phyloP scores from a whole-genome alignment of 2,113 vertebrate species.

The Dryoscopus gambensis region DNA sequence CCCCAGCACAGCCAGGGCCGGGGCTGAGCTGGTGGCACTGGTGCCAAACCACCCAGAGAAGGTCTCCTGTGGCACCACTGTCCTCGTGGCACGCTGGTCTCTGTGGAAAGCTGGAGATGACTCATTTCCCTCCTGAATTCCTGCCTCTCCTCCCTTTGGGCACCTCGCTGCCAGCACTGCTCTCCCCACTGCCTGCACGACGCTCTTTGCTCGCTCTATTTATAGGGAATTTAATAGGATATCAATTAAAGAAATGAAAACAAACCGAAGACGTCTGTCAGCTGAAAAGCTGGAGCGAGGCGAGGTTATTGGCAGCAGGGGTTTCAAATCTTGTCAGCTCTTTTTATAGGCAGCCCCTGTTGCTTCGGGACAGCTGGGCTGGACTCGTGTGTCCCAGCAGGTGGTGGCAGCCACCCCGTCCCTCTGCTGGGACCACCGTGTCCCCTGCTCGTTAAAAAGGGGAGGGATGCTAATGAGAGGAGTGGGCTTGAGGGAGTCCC shows the following conservation, averaged over 20 bases:
- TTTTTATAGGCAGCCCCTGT: neutral
- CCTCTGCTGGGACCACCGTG: neutral
- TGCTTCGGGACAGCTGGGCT: neutral
- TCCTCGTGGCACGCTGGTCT: neutral
- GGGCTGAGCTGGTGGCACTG: neutral
- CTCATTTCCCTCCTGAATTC: neutral
- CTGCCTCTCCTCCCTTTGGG: neutral
- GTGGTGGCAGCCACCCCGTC: neutral
- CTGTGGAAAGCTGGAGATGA: neutral
- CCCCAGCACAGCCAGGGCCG: neutral
- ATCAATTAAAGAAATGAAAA: conserved; percentile 33
- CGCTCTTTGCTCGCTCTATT: neutral
- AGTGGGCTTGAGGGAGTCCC: neutral
- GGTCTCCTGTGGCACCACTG: neutral
- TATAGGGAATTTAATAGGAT: conserved; percentile 5
- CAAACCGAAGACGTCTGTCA: neutral
- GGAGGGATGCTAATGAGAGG: neutral
- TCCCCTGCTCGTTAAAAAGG: neutral
- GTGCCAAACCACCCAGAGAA: neutral
- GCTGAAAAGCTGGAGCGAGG: neutral
- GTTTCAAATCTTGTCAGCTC: neutral
- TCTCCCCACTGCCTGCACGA: neutral
- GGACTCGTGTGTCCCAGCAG: neutral
- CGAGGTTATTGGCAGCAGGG: neutral
- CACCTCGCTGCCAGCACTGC: neutral